These are phyloP conservation scores for Atta colombica DNA, from an alignment of 1,140 invertebrate species.

Conservation along the genomic window DNA sequence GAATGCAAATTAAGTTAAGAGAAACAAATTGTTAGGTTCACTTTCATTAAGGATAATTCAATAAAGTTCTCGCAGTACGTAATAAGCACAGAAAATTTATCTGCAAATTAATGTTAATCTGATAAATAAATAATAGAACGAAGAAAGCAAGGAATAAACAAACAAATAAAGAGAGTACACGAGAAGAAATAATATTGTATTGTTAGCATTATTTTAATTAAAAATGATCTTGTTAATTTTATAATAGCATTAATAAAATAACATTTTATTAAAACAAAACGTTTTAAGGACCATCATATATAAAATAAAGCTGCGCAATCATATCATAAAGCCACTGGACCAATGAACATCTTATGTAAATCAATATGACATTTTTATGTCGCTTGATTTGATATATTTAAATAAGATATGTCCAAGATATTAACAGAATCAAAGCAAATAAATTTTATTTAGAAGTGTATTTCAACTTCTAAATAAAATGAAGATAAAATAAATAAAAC, in stretches of 20 bases:
- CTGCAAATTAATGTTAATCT: constrained; percentile 27
- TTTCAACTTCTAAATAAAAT: neutral
- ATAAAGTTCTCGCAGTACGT: neutral
- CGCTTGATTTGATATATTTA: neutral
- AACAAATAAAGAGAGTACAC: neutral
- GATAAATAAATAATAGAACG: neutral
- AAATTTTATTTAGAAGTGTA: too few species aligned
- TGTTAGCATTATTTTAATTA: too few species aligned
- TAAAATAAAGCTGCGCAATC: too few species aligned
- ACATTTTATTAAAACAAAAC: too few species aligned
- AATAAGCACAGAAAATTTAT: constrained; percentile 1
- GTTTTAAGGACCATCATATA: too few species aligned
- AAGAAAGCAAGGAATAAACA: neutral
- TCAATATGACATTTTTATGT: too few species aligned
- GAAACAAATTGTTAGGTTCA: neutral
- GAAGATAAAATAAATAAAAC: too few species aligned
- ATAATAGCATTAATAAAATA: too few species aligned
- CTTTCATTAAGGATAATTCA: neutral
- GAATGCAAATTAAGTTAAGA: neutral
- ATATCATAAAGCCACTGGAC: too few species aligned
- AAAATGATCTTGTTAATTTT: too few species aligned
- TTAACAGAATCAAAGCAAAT: neutral
- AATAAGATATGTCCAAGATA: neutral
- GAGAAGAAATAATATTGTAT: too few species aligned
- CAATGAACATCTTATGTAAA: too few species aligned